Percentiles rank a stretch among this genome's conserved stretches.
phyloP scores from a whole-genome alignment of 2,888 invertebrate species.

The Tipula helvola region DNA sequence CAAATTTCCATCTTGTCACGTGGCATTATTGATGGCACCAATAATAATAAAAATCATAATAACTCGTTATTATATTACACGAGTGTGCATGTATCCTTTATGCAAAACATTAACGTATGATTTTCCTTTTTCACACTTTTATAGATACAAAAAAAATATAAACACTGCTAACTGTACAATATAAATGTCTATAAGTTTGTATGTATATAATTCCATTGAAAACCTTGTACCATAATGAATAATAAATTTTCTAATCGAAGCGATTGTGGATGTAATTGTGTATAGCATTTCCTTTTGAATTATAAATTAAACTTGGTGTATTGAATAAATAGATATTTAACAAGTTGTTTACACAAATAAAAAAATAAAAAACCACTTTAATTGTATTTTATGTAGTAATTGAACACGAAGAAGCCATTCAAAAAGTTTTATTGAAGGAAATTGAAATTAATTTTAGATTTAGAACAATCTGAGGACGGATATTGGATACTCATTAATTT shows the following conservation, averaged over 20 bases:
- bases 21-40: background rate
- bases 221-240: background rate
- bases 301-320: background rate
- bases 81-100: no score
- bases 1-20: background rate
- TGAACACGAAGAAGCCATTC: background rate
- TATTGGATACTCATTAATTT: background rate
- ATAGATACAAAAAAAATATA: no score
- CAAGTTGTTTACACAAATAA: background rate
- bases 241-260: background rate
- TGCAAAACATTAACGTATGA: background rate
- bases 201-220: background rate
- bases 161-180: no score
- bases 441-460: background rate
- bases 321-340: background rate
- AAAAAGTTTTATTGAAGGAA: background rate
- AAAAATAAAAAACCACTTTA: background rate
- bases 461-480: background rate
- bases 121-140: background rate
- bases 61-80: background rate
- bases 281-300: background rate
- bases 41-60: background rate
- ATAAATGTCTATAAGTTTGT: background rate
- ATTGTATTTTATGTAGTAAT: background rate
- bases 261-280: background rate